These are phyloP conservation scores for Rhabdomys dilectus DNA, from an alignment of 2,113 vertebrate species.

Conservation along the genomic window DNA sequence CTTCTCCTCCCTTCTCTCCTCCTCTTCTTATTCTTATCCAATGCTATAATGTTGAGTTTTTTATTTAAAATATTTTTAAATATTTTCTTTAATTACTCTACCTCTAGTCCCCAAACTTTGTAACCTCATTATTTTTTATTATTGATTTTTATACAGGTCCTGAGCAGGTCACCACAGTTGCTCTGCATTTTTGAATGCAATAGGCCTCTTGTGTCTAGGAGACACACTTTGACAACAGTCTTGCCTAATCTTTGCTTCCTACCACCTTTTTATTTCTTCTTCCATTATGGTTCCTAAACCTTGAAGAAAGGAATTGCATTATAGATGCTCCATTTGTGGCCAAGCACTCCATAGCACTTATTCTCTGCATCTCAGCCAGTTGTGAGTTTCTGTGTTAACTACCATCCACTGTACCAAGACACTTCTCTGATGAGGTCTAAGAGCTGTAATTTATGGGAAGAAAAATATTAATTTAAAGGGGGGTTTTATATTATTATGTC, in stretches of 20 bases:
- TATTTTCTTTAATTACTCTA: too few relatives aligned
- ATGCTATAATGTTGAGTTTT: not conserved
- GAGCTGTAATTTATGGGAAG: not conserved
- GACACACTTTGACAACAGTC: not conserved
- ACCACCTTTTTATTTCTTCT: not conserved
- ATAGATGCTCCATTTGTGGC: not conserved
- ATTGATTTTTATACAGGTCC: not conserved
- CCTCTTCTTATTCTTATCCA: not conserved
- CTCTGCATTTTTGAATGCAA: not conserved
- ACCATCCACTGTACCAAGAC: not conserved
- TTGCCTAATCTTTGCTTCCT: not conserved
- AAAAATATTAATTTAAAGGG: not conserved
- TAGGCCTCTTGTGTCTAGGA: not conserved
- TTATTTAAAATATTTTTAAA: too few relatives aligned
- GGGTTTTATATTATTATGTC: not conserved
- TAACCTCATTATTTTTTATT: too few relatives aligned
- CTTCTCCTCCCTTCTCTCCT: too few relatives aligned
- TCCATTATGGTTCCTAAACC: not conserved
- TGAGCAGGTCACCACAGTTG: not conserved
- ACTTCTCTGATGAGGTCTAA: not conserved
- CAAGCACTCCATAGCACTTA: not conserved
- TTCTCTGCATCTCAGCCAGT: not conserved
- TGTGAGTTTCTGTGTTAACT: not conserved
- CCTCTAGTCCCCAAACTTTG: too few relatives aligned
- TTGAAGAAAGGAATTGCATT: not conserved